These are phyloP conservation scores for Xylota segnis DNA, from an alignment of 2,888 invertebrate genomes.

Conservation along the genomic window DNA sequence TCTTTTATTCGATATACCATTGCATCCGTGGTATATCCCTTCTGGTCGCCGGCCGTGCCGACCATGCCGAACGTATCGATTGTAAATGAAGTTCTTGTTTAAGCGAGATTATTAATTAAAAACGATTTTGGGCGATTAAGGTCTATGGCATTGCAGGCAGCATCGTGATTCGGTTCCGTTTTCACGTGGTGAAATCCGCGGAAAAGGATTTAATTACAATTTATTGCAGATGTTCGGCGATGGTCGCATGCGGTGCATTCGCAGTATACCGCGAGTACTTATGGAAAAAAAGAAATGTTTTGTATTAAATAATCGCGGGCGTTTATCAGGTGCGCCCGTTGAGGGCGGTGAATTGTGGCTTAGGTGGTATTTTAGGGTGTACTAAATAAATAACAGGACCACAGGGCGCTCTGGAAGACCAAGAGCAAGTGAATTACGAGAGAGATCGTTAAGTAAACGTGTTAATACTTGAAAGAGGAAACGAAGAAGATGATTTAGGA, in stretches of 20 bases:
- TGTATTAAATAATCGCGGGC: slow-evolving; percentile 68
- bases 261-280: slow-evolving; percentile 28
- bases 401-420: slow-evolving; percentile 56
- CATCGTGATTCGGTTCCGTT: slow-evolving; percentile 44
- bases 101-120: slow-evolving; percentile 68
- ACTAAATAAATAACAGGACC: slow-evolving; percentile 71
- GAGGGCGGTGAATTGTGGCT: slow-evolving; percentile 73
- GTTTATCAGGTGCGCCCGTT: slow-evolving; percentile 69
- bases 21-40: slow-evolving; percentile 49
- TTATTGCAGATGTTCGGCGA: slow-evolving; percentile 67
- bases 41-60: neutral
- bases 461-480: slow-evolving; percentile 39
- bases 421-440: slow-evolving; percentile 22
- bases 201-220: slow-evolving; percentile 75
- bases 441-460: slow-evolving; percentile 22
- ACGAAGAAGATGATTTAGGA: slow-evolving; percentile 49
- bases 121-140: slow-evolving; percentile 67
- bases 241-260: slow-evolving; percentile 57
- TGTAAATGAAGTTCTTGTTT: slow-evolving; percentile 67
- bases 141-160: slow-evolving; percentile 32
- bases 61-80: slow-evolving; percentile 5
- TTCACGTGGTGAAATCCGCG: slow-evolving; percentile 65
- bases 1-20: slow-evolving; percentile 22
- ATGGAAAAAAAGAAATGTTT: slow-evolving; percentile 63
- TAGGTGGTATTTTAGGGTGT: slow-evolving; percentile 64